Conservation (phyloP, 1,140 invertebrate genomes). For the Oppia nitens region DNA sequence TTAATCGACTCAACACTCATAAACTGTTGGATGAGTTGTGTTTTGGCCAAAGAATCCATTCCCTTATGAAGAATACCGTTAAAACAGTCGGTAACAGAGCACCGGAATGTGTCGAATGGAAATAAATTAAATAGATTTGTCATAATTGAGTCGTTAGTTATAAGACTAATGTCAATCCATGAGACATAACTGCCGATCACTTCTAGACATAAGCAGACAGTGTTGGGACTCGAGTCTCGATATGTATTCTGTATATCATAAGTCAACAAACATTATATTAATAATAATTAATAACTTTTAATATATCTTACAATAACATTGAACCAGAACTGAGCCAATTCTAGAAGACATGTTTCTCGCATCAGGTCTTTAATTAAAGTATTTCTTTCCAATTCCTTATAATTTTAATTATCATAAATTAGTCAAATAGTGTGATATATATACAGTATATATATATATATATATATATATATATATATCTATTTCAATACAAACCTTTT, state of each 20-base stretch:
- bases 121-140: slow-evolving; percentile 34
- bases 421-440: neutral
- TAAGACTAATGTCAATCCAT: slow-evolving; percentile 42
- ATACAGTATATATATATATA: too few relatives aligned
- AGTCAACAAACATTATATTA: slow-evolving; percentile 5
- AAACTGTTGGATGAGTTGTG: slow-evolving; percentile 38
- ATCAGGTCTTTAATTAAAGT: slow-evolving; percentile 39
- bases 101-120: slow-evolving; percentile 27
- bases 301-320: slow-evolving; percentile 35
- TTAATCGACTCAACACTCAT: slow-evolving; percentile 24
- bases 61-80: slow-evolving; percentile 39
- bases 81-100: slow-evolving; percentile 38
- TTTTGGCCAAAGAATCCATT: slow-evolving; percentile 40
- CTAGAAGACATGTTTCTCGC: slow-evolving; percentile 34
- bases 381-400: slow-evolving; percentile 34
- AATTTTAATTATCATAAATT: slow-evolving; percentile 8
- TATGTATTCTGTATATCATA: slow-evolving; percentile 29
- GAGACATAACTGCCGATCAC: slow-evolving; percentile 39
- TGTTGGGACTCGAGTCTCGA: slow-evolving; percentile 28
- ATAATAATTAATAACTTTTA: slow-evolving; percentile 1
- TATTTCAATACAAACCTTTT: slow-evolving; percentile 19
- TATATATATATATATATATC: too few relatives aligned
- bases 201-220: slow-evolving; percentile 34
- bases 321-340: slow-evolving; percentile 39
- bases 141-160: slow-evolving; percentile 40